These are phyloP conservation scores for Hemibagrus wyckioides DNA, from an alignment of 2,113 vertebrate genomes.

Conservation along the genomic window DNA sequence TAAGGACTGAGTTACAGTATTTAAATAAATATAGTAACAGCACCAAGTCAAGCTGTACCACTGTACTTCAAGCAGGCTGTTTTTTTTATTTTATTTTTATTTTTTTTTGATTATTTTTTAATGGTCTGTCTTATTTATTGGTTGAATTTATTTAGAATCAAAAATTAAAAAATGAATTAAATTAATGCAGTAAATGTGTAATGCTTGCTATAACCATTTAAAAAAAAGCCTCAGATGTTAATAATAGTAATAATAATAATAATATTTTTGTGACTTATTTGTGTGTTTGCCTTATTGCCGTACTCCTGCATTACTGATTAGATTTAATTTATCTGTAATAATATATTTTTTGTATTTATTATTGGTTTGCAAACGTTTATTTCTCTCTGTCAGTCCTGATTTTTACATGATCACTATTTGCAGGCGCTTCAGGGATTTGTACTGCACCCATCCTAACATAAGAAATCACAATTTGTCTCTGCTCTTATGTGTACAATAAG, in stretches of 20 bases:
- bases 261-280: too few relatives aligned
- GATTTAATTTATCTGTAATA: neutral
- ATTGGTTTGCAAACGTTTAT: neutral
- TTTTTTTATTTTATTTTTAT: neutral
- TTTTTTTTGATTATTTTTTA: neutral
- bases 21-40: neutral
- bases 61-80: neutral
- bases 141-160: neutral
- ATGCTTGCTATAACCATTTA: too few relatives aligned
- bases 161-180: too few relatives aligned
- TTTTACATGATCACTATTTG: neutral
- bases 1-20: neutral
- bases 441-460: neutral
- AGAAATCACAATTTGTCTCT: neutral
- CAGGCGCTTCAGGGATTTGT: neutral
- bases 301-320: too few relatives aligned
- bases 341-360: neutral
- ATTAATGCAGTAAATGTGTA: too few relatives aligned
- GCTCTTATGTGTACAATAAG: neutral
- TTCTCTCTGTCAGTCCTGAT: neutral
- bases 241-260: too few relatives aligned
- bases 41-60: neutral
- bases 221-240: too few relatives aligned
- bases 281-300: too few relatives aligned
- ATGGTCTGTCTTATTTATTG: neutral